Evolutionary conservation across 2,888 invertebrate genomes (phyloP).

Genomic region (Glyphotaelius pellucidus): DNA sequence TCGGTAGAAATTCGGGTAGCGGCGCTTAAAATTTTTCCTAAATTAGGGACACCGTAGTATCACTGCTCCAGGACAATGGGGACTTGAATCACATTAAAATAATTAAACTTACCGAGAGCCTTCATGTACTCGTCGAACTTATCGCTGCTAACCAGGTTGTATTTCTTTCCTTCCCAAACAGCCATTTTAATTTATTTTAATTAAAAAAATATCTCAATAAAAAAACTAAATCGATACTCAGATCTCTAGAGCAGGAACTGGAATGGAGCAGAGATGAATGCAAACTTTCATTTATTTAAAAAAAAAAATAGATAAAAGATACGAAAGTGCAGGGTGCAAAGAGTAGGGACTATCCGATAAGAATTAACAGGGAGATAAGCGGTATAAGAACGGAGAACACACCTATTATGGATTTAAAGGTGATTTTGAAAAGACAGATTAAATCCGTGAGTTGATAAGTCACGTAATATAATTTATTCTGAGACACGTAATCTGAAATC

Average conservation of each 20-base stretch:
- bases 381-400: background rate
- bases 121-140: conserved; percentile 95
- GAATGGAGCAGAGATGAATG: background rate
- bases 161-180: conserved; percentile 81
- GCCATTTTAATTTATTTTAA: conserved; percentile 11
- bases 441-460: background rate
- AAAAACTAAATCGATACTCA: background rate
- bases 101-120: conserved; percentile 83
- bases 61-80: too few relatives aligned
- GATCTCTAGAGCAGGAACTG: background rate
- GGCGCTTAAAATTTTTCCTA: too few relatives aligned
- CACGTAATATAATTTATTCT: background rate
- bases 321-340: background rate
- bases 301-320: background rate
- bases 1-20: too few relatives aligned
- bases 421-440: background rate
- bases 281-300: background rate
- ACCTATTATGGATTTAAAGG: background rate
- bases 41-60: too few relatives aligned
- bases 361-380: background rate
- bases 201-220: background rate
- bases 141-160: conserved; percentile 87
- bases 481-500: background rate
- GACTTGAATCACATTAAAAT: too few relatives aligned
- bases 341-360: background rate